Evolutionary conservation across 2,888 invertebrate genomes (phyloP).

Genomic region (Aplocera efformata): DNA sequence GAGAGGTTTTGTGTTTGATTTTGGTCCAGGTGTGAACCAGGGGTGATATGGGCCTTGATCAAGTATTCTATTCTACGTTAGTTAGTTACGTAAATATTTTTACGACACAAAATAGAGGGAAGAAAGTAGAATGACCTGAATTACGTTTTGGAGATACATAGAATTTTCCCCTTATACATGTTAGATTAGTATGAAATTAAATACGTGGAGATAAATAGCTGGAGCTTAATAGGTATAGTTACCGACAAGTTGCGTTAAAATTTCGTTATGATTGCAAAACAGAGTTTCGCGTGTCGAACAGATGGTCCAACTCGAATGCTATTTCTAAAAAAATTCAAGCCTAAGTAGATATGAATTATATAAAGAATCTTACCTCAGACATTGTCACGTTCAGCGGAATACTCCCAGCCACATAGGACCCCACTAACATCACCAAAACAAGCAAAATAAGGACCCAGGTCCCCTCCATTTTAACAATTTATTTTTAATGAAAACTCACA

Average conservation of each 20-base stretch:
- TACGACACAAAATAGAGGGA: too few relatives aligned
- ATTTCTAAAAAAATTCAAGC: neutral
- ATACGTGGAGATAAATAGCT: too few relatives aligned
- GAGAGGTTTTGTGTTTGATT: too few relatives aligned
- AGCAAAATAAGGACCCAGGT: constrained; percentile 90
- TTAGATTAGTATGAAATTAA: too few relatives aligned
- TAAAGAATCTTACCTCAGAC: constrained; percentile 88
- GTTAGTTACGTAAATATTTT: too few relatives aligned
- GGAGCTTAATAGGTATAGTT: too few relatives aligned
- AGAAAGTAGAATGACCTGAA: too few relatives aligned
- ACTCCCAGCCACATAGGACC: constrained; percentile 96
- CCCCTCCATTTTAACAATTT: constrained; percentile 85
- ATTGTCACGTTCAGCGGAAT: constrained; percentile 96
- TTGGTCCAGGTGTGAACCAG: too few relatives aligned
- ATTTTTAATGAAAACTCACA: constrained; percentile 13
- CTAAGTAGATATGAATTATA: neutral
- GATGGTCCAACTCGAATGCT: constrained; percentile 9
- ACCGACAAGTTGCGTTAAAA: neutral
- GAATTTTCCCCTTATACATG: too few relatives aligned
- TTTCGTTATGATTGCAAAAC: constrained; percentile 19
- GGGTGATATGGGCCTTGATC: too few relatives aligned
- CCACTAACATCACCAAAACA: constrained; percentile 95
- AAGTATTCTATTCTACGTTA: too few relatives aligned
- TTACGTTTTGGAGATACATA: too few relatives aligned
- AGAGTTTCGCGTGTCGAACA: constrained; percentile 10